Conservation (phyloP, 2,113 vertebrate species). For the Procavia capensis region DNA sequence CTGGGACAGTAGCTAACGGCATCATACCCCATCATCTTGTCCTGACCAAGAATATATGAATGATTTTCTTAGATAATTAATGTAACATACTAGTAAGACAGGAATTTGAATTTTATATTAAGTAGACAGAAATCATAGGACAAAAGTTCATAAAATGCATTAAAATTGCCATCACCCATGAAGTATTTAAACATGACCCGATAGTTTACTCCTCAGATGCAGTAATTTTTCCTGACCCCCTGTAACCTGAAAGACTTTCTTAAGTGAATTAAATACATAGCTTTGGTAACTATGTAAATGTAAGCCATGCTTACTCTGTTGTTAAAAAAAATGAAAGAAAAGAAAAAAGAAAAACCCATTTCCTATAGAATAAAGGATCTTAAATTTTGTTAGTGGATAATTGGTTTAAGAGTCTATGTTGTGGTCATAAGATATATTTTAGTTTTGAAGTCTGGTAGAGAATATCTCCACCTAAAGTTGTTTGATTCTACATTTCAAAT, state of each 20-base stretch:
- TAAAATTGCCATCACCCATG: neutral
- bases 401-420: constrained; percentile 60
- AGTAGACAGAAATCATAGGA: neutral
- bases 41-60: neutral
- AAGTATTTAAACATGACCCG: constrained; percentile 4
- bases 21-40: neutral
- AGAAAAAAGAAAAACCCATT: neutral
- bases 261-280: constrained; percentile 63
- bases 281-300: constrained; percentile 49
- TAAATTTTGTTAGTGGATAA: constrained; percentile 65
- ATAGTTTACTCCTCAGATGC: neutral
- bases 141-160: neutral
- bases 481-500: constrained; percentile 52
- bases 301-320: neutral
- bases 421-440: constrained; percentile 48
- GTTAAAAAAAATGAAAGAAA: neutral
- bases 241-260: neutral
- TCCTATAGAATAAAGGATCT: constrained; percentile 32
- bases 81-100: neutral
- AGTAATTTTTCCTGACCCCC: constrained; percentile 43
- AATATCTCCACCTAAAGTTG: constrained; percentile 19
- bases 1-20: neutral
- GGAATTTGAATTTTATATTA: neutral
- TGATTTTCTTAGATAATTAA: constrained; percentile 13
- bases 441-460: constrained; percentile 45